A percentile compares a stretch with the other conserved stretches of the same genome.
Evolutionary conservation across 2,113 vertebrate genomes (phyloP).

Genomic region (Crocuta crocuta): DNA sequence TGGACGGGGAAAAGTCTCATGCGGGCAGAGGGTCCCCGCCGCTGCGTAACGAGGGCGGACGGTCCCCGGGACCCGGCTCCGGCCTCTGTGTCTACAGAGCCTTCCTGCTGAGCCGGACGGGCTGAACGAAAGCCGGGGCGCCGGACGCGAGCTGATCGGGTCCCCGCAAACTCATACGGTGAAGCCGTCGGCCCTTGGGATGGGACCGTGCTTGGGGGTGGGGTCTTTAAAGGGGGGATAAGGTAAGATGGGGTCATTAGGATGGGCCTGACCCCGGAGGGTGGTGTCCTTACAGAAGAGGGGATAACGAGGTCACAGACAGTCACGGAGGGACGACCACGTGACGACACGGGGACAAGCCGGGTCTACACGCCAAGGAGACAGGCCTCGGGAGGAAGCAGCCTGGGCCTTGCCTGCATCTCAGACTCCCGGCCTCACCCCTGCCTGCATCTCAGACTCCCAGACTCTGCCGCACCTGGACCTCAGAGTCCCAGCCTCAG

Average conservation of each 20-base stretch:
- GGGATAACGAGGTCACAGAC: too few species aligned
- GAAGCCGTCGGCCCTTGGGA: neutral
- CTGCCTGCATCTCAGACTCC: too few species aligned
- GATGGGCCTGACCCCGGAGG: neutral
- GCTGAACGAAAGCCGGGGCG: fast-evolving
- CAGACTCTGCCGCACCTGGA: too few species aligned
- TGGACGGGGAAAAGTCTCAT: too few species aligned
- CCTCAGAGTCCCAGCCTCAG: too few species aligned
- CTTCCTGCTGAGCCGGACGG: neutral
- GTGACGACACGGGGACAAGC: neutral
- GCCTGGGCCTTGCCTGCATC: too few species aligned
- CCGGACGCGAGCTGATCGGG: too few species aligned
- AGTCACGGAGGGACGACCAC: neutral
- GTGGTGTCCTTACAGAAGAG: neutral
- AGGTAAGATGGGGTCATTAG: neutral
- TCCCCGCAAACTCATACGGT: neutral
- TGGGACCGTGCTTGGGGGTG: neutral
- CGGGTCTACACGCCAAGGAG: neutral
- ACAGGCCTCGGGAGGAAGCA: neutral
- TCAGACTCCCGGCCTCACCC: too few species aligned
- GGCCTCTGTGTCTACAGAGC: neutral
- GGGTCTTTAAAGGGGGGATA: neutral
- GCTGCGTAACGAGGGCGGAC: fast-evolving
- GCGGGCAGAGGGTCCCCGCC: neutral
- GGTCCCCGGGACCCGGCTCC: neutral